These are phyloP conservation scores for Myotis pilosus DNA, from an alignment of 2,797 vertebrate genomes.

Conservation along the genomic window DNA sequence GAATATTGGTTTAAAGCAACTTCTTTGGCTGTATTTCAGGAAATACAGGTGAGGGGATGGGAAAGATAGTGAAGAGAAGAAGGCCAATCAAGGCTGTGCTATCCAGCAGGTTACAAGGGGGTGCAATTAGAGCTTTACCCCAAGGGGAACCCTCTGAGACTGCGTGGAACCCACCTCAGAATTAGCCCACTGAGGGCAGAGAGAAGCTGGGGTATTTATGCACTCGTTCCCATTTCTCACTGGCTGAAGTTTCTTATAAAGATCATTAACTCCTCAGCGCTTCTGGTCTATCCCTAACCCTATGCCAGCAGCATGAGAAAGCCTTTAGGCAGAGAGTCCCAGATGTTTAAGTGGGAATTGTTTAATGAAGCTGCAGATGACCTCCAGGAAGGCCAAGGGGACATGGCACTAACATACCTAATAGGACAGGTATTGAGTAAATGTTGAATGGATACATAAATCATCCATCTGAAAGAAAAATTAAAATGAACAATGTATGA, in stretches of 20 bases:
- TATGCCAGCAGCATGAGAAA: background rate
- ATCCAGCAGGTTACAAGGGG: background rate
- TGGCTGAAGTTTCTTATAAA: background rate
- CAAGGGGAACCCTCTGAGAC: background rate
- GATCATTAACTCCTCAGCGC: background rate
- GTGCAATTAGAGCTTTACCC: background rate
- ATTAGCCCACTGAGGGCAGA: background rate
- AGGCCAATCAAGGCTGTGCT: background rate
- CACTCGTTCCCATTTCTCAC: background rate
- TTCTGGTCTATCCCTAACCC: background rate
- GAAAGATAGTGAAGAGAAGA: background rate
- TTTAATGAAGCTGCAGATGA: background rate
- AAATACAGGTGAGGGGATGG: background rate
- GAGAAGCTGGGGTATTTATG: background rate
- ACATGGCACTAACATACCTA: background rate
- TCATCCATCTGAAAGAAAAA: constrained; percentile 1
- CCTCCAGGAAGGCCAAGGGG: background rate
- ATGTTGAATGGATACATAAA: background rate
- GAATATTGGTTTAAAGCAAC: background rate
- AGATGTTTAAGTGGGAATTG: background rate
- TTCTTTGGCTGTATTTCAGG: background rate
- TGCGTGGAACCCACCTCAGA: background rate
- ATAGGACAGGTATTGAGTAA: background rate
- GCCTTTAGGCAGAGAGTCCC: background rate
- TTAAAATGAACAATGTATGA: background rate